phyloP scores from a whole-genome alignment of 2,888 invertebrate species.

The Aricia artaxerxes region DNA sequence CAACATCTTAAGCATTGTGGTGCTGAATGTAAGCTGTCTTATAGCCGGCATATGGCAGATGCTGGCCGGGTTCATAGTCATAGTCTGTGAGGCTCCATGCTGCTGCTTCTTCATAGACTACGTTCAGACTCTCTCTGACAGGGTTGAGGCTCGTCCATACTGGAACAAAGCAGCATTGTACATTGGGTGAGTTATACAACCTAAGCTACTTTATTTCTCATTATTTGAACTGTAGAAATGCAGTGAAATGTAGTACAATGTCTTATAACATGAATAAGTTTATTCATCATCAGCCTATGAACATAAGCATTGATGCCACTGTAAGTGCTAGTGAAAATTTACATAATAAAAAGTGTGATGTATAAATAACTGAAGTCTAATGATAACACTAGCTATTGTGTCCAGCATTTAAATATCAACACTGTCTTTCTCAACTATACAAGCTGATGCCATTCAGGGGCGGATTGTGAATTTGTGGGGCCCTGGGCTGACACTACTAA shows the following conservation, averaged over 20 bases:
- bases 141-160: slow-evolving; percentile 90
- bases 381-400: too few species aligned
- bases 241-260: too few species aligned
- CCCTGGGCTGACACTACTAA: too few species aligned
- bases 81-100: slow-evolving; percentile 97
- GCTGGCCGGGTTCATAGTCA: slow-evolving; percentile 92
- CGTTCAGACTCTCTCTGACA: slow-evolving; percentile 91
- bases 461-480: too few species aligned
- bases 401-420: too few species aligned
- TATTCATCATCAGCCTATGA: too few species aligned
- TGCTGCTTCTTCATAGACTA: slow-evolving; percentile 98
- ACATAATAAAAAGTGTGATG: too few species aligned
- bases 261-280: too few species aligned
- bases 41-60: slow-evolving; percentile 92
- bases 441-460: not conserved
- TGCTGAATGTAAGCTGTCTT: slow-evolving; percentile 83
- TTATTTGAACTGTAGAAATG: too few species aligned
- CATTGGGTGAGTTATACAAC: slow-evolving; percentile 84
- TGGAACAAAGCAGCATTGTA: slow-evolving; percentile 95
- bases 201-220: not conserved
- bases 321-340: too few species aligned
- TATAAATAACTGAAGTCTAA: not conserved
- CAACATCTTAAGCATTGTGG: slow-evolving; percentile 85
- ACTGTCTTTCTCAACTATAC: not conserved
- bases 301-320: too few species aligned